These are phyloP conservation scores for Etheostoma nigrum DNA, from an alignment of 2,797 vertebrate genomes.

Conservation along the genomic window DNA sequence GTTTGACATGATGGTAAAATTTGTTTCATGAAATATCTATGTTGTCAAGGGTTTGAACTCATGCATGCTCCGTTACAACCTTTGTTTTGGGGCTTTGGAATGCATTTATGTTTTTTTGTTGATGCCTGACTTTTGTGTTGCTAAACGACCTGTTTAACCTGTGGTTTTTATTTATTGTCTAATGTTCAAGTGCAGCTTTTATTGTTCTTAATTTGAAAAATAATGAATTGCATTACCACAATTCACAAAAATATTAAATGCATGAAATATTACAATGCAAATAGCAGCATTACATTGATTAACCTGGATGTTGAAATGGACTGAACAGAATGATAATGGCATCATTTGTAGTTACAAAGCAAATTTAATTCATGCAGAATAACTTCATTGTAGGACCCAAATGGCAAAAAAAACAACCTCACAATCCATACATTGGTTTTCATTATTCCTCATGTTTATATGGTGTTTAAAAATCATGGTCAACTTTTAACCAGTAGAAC, in stretches of 20 bases:
- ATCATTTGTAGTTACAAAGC: neutral
- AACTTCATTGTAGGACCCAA: neutral
- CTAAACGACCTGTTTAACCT: neutral
- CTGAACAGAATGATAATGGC: neutral
- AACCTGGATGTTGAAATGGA: neutral
- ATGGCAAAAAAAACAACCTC: neutral
- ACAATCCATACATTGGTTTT: neutral
- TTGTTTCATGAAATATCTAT: neutral
- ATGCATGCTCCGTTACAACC: constrained; percentile 47
- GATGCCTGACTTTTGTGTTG: constrained; percentile 4
- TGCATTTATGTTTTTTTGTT: constrained; percentile 7
- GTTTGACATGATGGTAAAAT: constrained; percentile 25
- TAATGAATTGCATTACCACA: neutral
- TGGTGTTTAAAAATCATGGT: neutral
- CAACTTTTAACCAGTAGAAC: neutral
- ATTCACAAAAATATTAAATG: neutral
- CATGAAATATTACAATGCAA: neutral
- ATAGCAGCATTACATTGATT: neutral
- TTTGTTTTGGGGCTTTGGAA: constrained; percentile 25
- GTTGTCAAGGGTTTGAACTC: constrained; percentile 22
- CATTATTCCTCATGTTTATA: neutral
- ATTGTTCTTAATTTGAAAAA: neutral
- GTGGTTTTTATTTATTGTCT: neutral
- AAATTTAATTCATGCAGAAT: neutral
- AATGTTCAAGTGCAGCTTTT: neutral